phyloP scores from a whole-genome alignment of 2,888 invertebrate species.

The Plagodis dolabraria region DNA sequence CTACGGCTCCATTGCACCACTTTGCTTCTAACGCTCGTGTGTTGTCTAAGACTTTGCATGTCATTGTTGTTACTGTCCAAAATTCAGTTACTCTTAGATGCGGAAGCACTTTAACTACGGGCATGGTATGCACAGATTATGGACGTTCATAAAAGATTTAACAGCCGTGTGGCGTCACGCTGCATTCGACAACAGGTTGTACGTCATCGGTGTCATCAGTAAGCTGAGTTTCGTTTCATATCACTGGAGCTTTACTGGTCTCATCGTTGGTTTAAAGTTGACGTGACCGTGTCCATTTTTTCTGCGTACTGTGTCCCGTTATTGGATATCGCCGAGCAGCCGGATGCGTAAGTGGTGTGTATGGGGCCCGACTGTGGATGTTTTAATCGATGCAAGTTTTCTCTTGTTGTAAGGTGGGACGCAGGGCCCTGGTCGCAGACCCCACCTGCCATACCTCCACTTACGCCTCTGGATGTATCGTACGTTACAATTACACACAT shows the following conservation, averaged over 20 bases:
- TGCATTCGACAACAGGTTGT: background rate
- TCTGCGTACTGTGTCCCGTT: constrained; percentile 22
- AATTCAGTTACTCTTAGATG: constrained; percentile 10
- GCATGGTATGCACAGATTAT: constrained; percentile 18
- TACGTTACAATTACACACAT: constrained; percentile 66
- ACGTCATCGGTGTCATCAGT: constrained; percentile 8
- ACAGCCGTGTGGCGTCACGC: constrained; percentile 1
- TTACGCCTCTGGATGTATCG: constrained; percentile 86
- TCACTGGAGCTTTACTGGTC: constrained; percentile 5
- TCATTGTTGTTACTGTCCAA: constrained; percentile 26
- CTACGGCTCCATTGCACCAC: constrained; percentile 82
- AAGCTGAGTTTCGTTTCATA: background rate
- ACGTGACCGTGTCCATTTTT: constrained; percentile 10
- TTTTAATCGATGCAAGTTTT: constrained; percentile 79
- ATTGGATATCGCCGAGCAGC: constrained; percentile 57
- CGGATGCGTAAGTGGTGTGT: constrained; percentile 82
- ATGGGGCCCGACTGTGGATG: constrained; percentile 71
- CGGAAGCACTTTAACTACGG: constrained; percentile 3
- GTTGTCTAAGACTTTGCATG: constrained; percentile 61
- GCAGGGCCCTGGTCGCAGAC: constrained; percentile 83
- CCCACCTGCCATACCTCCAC: constrained; percentile 85
- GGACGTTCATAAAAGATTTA: constrained; percentile 10
- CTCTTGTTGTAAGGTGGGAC: constrained; percentile 84
- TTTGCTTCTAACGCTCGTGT: constrained; percentile 76
- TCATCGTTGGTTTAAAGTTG: background rate